Percentiles rank a stretch among this genome's conserved stretches.
Conservation (phyloP, 2,888 invertebrate genomes). For the Noctua janthe region DNA sequence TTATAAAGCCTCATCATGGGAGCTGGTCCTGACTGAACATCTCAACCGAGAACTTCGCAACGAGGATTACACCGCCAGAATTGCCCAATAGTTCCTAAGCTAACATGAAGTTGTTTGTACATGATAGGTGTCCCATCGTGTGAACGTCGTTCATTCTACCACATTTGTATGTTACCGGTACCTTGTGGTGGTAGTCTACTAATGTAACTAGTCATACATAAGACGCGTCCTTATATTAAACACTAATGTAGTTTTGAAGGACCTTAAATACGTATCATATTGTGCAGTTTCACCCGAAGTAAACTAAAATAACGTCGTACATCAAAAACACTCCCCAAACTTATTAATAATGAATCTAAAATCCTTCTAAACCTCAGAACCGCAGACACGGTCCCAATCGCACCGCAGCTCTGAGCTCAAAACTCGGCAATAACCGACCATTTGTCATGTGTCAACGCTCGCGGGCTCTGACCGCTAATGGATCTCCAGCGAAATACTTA, state of each 20-base stretch:
- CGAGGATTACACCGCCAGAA: background rate
- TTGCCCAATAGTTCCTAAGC: background rate
- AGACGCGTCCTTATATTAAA: background rate
- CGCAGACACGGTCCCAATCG: slow-evolving; percentile 20
- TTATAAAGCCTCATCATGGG: background rate
- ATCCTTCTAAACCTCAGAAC: slow-evolving; percentile 4
- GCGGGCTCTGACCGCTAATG: slow-evolving; percentile 71
- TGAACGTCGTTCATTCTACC: background rate
- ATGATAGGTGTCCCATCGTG: background rate
- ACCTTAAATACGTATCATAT: background rate
- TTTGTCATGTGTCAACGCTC: slow-evolving; percentile 73
- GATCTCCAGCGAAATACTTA: slow-evolving; percentile 62
- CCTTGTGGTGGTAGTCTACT: background rate
- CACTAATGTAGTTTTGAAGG: background rate
- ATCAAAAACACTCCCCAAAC: slow-evolving; percentile 3
- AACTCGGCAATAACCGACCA: slow-evolving; percentile 70
- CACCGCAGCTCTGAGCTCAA: slow-evolving; percentile 45
- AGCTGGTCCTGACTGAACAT: background rate
- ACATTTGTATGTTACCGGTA: background rate
- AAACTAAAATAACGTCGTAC: background rate
- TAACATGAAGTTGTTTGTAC: background rate
- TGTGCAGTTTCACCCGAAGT: background rate
- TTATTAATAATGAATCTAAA: slow-evolving; percentile 18
- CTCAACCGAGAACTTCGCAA: background rate
- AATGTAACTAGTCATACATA: background rate